Conservation (phyloP, 2,113 vertebrate genomes). For the Leuciscus idus region DNA sequence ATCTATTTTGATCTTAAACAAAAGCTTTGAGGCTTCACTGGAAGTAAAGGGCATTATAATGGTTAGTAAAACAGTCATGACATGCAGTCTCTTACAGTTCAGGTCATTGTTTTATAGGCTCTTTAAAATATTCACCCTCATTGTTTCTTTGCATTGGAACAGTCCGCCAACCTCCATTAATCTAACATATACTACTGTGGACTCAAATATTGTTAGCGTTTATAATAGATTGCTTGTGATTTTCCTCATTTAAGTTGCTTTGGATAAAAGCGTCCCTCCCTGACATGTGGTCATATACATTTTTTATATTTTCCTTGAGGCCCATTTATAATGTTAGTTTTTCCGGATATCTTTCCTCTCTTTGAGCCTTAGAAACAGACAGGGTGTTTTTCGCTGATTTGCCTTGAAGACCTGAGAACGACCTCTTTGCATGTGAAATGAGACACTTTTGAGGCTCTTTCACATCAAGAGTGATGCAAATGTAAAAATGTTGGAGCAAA, state of each 20-base stretch:
- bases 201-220: not conserved
- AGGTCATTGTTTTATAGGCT: too few species aligned
- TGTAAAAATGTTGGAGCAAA: not conserved
- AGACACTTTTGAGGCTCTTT: not conserved
- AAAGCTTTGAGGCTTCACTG: conserved; percentile 62
- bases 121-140: too few species aligned
- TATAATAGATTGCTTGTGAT: not conserved
- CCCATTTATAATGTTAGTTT: not conserved
- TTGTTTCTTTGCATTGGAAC: too few species aligned
- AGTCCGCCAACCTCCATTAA: too few species aligned
- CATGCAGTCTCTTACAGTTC: not conserved
- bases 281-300: not conserved
- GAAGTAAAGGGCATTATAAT: conserved; percentile 53
- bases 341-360: not conserved
- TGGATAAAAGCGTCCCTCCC: not conserved
- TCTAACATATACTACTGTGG: not conserved
- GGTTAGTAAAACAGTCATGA: not conserved
- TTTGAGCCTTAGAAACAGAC: not conserved
- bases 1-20: conserved; percentile 53
- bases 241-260: not conserved
- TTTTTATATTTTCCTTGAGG: not conserved
- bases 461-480: not conserved
- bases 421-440: not conserved
- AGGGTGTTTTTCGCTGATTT: not conserved
- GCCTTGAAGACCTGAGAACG: not conserved